Evolutionary conservation across 2,888 invertebrate species (phyloP).

Genomic region (Entomobrya multifasciata): DNA sequence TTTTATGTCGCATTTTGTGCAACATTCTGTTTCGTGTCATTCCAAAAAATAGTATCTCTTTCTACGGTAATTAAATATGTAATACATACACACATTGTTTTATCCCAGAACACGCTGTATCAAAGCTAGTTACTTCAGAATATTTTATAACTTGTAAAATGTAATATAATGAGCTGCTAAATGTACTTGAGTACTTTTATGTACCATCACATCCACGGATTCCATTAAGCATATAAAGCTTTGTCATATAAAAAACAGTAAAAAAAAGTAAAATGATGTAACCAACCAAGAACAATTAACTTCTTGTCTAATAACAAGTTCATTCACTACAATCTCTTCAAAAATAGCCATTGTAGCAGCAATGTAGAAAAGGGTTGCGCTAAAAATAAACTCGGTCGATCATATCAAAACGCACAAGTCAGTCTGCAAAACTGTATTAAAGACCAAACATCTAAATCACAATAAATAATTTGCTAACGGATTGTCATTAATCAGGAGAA

Average conservation of each 20-base stretch:
- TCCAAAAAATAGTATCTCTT: no score
- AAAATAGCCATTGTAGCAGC: no score
- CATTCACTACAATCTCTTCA: no score
- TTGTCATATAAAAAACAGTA: not conserved
- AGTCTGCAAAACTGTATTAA: no score
- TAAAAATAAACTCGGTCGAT: no score
- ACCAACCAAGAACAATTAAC: slow-evolving; percentile 57
- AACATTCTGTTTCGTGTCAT: not conserved
- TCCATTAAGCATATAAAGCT: not conserved
- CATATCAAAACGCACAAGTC: no score
- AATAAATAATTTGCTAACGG: no score
- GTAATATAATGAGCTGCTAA: slow-evolving; percentile 20
- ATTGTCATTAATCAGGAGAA: no score
- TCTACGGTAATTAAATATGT: no score
- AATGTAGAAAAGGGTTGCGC: no score
- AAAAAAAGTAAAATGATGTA: slow-evolving; percentile 58
- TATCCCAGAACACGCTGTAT: not conserved
- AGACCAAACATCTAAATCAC: no score
- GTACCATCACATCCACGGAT: not conserved
- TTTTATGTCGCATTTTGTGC: slow-evolving; percentile 32
- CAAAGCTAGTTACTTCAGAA: not conserved
- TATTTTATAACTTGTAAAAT: not conserved
- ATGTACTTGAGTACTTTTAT: not conserved
- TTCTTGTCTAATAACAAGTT: slow-evolving; percentile 28
- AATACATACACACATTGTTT: no score